Percentiles rank a stretch among this genome's conserved stretches.
Conservation (phyloP, 2,888 invertebrate species). For the Catocala fraxini region DNA sequence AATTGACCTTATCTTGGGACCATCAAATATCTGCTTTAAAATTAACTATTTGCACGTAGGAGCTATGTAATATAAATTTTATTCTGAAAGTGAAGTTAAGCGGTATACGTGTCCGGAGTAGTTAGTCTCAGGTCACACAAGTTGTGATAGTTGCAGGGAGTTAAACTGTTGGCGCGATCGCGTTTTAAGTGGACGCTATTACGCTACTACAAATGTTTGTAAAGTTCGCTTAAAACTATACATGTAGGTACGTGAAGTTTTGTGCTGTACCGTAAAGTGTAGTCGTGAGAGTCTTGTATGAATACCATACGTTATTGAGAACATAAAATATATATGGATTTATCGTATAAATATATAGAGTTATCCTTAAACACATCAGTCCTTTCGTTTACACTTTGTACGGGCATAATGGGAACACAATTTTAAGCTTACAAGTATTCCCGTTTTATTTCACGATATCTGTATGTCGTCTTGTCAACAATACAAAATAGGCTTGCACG, state of each 20-base stretch:
- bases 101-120: slow-evolving; percentile 47
- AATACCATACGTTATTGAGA: too few relatives aligned
- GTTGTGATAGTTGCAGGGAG: slow-evolving; percentile 41
- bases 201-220: slow-evolving; percentile 17
- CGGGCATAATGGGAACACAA: too few relatives aligned
- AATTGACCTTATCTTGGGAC: too few relatives aligned
- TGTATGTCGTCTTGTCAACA: background rate
- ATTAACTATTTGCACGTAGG: too few relatives aligned
- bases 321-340: too few relatives aligned
- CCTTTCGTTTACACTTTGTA: too few relatives aligned
- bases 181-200: slow-evolving; percentile 43
- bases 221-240: background rate
- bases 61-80: slow-evolving; percentile 29
- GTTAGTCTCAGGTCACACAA: slow-evolving; percentile 21
- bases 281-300: too few relatives aligned
- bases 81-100: slow-evolving; percentile 42
- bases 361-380: too few relatives aligned
- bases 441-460: background rate
- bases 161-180: slow-evolving; percentile 43
- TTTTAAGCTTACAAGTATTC: background rate
- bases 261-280: background rate
- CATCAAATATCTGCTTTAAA: too few relatives aligned
- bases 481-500: slow-evolving; percentile 16
- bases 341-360: too few relatives aligned
- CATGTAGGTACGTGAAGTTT: background rate